Base-by-base conservation (phyloP, 1,140 invertebrate genomes). In the Choristoneura fumiferana region DNA sequence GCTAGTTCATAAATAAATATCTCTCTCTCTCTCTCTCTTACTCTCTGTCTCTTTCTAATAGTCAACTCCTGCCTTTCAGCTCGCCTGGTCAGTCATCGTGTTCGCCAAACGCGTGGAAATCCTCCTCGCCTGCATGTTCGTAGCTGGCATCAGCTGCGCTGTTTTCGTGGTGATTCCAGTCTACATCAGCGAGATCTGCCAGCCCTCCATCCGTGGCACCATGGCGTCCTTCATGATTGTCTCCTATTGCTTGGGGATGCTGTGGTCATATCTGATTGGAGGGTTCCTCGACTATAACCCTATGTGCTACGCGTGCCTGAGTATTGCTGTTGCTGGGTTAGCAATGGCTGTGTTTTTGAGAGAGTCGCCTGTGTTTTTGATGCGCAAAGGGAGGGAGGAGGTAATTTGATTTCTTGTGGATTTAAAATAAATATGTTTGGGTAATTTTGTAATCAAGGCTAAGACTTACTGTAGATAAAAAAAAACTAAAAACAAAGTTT, bases 131-230 rank as follows among this genome's bases (percentile, higher is more conserved):
- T 61, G 73, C 0, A 59, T 82, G n/a, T 81, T 82, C 34, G 10
- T 82, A n/a, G 73, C 69, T 0, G 81, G 81, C 0, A 9, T 77
- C 0, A 63, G 73, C 36, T 67, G 67, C 9, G 63, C 71, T 9
- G 63, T 62, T 12, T 59, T 77, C 9, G 40, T 84, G 2, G 58
- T 78, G 1, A 64, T 69, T 0, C 69, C 76, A 0, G 63, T 79
- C 5, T 81, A 67, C 55, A 67, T 84, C 10, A 65, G 74, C 6
- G 81, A 84, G 62, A 69, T 80, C 17, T 84, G 78, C 55, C 62
- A 84, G 33, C 73, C 76, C 3, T 76, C 73, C 1, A 73, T 84
- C 0, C 43, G 81, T 40, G 81, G 81, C 0, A 63, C 70, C 0
- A 80, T 82, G 79, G 65, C 69, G 0, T 74, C 79, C 1, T 45